These are phyloP conservation scores for Melikaiella ostensackeni DNA, from an alignment of 2,888 invertebrate species.

Conservation along the genomic window DNA sequence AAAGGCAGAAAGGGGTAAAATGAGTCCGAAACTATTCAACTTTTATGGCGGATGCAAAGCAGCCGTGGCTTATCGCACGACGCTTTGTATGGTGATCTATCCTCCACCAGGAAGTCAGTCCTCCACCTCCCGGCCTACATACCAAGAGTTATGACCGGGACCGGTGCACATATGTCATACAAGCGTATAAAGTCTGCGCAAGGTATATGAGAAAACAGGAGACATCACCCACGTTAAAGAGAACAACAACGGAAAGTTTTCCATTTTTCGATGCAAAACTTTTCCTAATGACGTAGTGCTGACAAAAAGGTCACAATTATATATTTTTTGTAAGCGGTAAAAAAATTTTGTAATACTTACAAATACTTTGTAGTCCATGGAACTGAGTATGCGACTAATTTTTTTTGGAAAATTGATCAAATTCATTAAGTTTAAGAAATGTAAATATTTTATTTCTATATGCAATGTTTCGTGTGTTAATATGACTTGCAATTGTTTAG, in stretches of 20 bases:
- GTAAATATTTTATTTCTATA: too few relatives aligned
- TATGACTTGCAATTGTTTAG: too few relatives aligned
- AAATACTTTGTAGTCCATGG: too few relatives aligned
- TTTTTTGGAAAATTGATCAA: too few relatives aligned
- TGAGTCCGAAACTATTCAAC: constrained; percentile 61
- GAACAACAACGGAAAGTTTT: constrained; percentile 36
- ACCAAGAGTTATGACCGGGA: constrained; percentile 63
- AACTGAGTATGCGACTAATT: too few relatives aligned
- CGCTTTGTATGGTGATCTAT: constrained; percentile 70
- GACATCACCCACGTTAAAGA: constrained; percentile 53
- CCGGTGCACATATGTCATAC: constrained; percentile 61
- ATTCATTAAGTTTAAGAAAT: too few relatives aligned
- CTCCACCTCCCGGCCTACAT: constrained; percentile 67
- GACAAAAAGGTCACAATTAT: too few relatives aligned
- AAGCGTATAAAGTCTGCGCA: constrained; percentile 57
- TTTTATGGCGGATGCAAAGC: constrained; percentile 64
- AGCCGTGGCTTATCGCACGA: constrained; percentile 65
- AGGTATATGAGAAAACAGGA: constrained; percentile 61
- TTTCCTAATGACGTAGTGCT: too few relatives aligned
- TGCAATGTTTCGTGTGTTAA: too few relatives aligned
- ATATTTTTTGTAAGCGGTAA: too few relatives aligned
- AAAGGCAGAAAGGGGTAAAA: constrained; percentile 49
- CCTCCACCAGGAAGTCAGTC: constrained; percentile 65
- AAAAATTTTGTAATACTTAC: too few relatives aligned
- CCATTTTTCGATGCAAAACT: background rate